Evolutionary conservation across 2,113 vertebrate genomes (phyloP).

Genomic region (Rostratula benghalensis): DNA sequence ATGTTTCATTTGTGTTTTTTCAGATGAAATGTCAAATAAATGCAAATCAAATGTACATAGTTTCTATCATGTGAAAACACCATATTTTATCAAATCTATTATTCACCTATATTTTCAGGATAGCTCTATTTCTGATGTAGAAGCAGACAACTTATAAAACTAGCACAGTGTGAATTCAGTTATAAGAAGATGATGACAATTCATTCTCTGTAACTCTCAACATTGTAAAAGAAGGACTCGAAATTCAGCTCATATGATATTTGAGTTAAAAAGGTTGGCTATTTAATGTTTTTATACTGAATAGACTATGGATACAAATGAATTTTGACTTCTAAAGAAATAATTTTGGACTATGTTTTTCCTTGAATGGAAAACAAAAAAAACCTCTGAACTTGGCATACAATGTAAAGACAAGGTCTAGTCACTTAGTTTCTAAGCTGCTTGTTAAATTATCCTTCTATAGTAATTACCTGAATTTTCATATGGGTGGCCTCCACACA

Average conservation of each 20-base stretch:
- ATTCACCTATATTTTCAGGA: conserved; percentile 37
- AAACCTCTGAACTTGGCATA: neutral
- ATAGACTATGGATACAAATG: neutral
- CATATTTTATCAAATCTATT: conserved; percentile 39
- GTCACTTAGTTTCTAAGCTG: neutral
- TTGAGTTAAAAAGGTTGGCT: neutral
- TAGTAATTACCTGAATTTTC: neutral
- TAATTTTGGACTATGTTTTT: neutral
- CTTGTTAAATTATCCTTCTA: neutral
- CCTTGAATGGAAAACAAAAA: neutral
- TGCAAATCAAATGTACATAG: conserved; percentile 19
- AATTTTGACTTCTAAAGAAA: neutral
- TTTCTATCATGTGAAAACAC: conserved; percentile 11
- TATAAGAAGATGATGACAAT: neutral
- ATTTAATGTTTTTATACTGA: neutral
- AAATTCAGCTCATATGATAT: neutral
- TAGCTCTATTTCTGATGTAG: neutral
- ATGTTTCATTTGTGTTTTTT: neutral
- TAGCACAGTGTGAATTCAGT: conserved; percentile 17
- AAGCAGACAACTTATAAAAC: conserved; percentile 22
- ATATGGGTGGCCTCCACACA: neutral
- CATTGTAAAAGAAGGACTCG: neutral
- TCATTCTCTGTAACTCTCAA: neutral
- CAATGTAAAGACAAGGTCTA: neutral
- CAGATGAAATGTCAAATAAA: conserved; percentile 40